Conservation (phyloP, 2,797 vertebrate species). For the Gymnothorax javanicus region DNA sequence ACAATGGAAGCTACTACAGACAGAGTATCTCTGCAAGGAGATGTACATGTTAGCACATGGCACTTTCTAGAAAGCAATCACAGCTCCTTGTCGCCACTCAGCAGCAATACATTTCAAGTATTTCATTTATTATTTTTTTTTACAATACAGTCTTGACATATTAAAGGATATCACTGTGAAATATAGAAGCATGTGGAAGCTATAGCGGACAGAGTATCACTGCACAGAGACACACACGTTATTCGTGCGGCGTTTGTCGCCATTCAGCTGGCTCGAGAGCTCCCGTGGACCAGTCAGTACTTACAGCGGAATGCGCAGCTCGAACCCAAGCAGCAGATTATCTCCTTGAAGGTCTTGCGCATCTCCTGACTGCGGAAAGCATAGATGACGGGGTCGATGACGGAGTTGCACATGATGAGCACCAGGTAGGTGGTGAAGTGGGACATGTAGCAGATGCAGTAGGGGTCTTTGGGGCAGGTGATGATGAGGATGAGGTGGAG, state of each 20-base stretch:
- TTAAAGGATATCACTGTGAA: no score
- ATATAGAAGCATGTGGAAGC: no score
- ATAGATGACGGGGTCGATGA: conserved; percentile 85
- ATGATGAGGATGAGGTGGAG: conserved; percentile 86
- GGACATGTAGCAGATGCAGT: conserved; percentile 81
- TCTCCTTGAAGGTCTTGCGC: conserved; percentile 82
- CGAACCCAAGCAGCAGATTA: conserved; percentile 69
- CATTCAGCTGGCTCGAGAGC: not conserved
- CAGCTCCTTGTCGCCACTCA: not conserved
- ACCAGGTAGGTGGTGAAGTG: conserved; percentile 86
- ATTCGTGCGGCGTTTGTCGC: not conserved
- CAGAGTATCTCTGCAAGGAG: not conserved
- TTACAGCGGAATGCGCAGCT: conserved; percentile 53
- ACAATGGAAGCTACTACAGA: not conserved
- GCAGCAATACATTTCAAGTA: no score
- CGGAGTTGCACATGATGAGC: conserved; percentile 87
- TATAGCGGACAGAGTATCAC: no score
- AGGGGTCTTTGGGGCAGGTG: conserved; percentile 78
- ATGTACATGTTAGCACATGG: not conserved
- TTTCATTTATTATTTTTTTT: no score
- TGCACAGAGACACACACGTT: no score
- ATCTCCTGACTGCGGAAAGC: conserved; percentile 84
- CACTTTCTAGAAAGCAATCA: not conserved
- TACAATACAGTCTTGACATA: no score
- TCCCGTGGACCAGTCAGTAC: not conserved